Percentiles rank a stretch among this genome's conserved stretches.
These are phyloP conservation scores for Leptopilina syphax DNA, from an alignment of 2,888 invertebrate genomes.

Conservation along the genomic window DNA sequence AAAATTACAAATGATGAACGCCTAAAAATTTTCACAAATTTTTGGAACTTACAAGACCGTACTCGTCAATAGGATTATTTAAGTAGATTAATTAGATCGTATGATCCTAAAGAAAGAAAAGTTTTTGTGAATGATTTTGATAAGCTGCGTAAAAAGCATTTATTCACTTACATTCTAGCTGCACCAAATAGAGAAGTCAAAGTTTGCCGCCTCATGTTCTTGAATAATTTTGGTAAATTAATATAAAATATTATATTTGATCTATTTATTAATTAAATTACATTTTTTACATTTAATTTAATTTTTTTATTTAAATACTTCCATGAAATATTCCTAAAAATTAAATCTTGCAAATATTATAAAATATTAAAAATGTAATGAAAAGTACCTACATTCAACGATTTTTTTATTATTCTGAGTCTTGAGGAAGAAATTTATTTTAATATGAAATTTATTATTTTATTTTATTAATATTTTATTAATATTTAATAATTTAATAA, in stretches of 20 bases:
- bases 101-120: too few relatives aligned
- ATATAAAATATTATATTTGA: conserved; percentile 20
- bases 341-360: conserved; percentile 1
- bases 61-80: conserved; percentile 21
- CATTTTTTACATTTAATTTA: not conserved
- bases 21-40: not conserved
- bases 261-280: conserved; percentile 21
- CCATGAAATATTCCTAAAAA: conserved; percentile 29
- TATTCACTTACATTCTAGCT: not conserved
- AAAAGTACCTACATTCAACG: not conserved
- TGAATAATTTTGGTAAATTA: conserved; percentile 38
- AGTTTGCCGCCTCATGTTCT: conserved; percentile 36
- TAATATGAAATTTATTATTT: too few relatives aligned
- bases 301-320: not conserved
- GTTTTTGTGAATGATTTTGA: not conserved
- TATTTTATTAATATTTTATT: too few relatives aligned
- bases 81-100: not conserved
- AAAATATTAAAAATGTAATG: not conserved
- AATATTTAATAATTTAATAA: too few relatives aligned
- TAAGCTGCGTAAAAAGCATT: not conserved
- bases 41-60: conserved; percentile 3
- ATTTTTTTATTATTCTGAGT: too few relatives aligned
- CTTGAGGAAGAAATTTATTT: too few relatives aligned
- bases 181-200: conserved; percentile 9
- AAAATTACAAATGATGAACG: not conserved